These are phyloP conservation scores for Drosophila novamexicana DNA, from an alignment of 1,140 invertebrate species.

Conservation along the genomic window DNA sequence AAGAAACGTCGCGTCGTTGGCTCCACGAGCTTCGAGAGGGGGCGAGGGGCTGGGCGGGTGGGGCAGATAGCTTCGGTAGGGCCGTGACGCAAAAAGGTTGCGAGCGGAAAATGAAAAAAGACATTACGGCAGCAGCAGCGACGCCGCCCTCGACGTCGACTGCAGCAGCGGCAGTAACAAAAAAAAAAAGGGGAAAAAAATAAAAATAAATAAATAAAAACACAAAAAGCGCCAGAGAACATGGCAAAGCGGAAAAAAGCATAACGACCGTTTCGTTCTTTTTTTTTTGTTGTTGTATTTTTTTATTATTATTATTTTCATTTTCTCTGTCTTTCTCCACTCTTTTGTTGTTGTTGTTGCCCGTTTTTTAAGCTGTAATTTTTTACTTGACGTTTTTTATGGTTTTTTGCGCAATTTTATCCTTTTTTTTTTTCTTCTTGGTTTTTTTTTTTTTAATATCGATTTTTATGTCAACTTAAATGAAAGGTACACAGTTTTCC, in stretches of 20 bases:
- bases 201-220: slow-evolving; percentile 69
- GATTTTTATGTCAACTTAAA: slow-evolving; percentile 83
- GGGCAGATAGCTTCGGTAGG: slow-evolving; percentile 24
- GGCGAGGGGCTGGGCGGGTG: not conserved
- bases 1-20: slow-evolving; percentile 56
- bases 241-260: slow-evolving; percentile 66
- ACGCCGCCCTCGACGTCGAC: slow-evolving; percentile 14
- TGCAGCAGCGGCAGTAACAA: slow-evolving; percentile 19
- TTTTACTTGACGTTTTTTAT: slow-evolving; percentile 79
- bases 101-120: slow-evolving; percentile 80
- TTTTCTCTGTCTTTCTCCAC: slow-evolving; percentile 77
- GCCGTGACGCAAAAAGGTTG: slow-evolving; percentile 72
- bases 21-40: slow-evolving; percentile 29
- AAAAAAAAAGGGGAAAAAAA: slow-evolving; percentile 41
- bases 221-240: slow-evolving; percentile 73
- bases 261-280: slow-evolving; percentile 80
- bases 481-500: slow-evolving; percentile 81
- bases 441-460: slow-evolving; percentile 70
- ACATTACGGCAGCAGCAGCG: slow-evolving; percentile 67
- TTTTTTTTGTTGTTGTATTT: slow-evolving; percentile 29
- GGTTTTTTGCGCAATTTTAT: slow-evolving; percentile 69
- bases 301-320: slow-evolving; percentile 80
- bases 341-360: slow-evolving; percentile 45
- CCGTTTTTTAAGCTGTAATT: slow-evolving; percentile 78
- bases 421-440: slow-evolving; percentile 68